These are phyloP conservation scores for Nerophis lumbriciformis DNA, from an alignment of 2,113 vertebrate genomes.

Conservation along the genomic window DNA sequence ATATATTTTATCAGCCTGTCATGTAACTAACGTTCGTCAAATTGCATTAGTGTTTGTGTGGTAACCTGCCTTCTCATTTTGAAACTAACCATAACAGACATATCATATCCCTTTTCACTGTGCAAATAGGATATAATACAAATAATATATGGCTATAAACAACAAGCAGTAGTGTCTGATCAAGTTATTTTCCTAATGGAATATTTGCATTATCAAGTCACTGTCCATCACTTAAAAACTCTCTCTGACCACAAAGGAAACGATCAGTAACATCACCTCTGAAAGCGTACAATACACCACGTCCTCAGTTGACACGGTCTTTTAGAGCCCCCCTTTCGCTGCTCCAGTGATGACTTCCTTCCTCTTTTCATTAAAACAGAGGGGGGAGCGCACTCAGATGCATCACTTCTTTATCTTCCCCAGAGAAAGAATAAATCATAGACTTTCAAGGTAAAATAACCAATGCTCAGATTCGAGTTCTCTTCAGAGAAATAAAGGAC, in stretches of 20 bases:
- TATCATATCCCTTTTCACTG: background rate
- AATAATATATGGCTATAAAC: background rate
- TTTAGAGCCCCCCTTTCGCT: constrained; percentile 19
- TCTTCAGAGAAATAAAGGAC: background rate
- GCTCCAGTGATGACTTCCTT: constrained; percentile 29
- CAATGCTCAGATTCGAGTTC: background rate
- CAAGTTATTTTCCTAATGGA: background rate
- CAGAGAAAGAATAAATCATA: constrained; percentile 33
- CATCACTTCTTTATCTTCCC: constrained; percentile 29
- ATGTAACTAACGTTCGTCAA: background rate
- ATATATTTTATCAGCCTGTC: background rate
- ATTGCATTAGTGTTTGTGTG: background rate
- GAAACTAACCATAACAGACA: background rate
- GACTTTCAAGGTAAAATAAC: constrained; percentile 1
- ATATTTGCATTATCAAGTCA: constrained; percentile 1
- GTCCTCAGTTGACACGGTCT: constrained; percentile 46
- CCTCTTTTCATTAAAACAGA: constrained; percentile 39
- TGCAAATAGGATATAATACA: background rate
- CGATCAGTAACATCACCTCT: constrained; percentile 15
- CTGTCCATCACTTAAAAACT: background rate
- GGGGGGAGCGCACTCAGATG: constrained; percentile 21
- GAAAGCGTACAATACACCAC: constrained; percentile 18
- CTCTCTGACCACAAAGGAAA: constrained; percentile 5
- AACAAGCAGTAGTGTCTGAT: background rate
- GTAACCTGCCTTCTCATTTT: background rate